Percentiles rank a stretch among this genome's conserved stretches.
phyloP scores from a whole-genome alignment of 2,113 vertebrate genomes.

The Mobula hypostoma region DNA sequence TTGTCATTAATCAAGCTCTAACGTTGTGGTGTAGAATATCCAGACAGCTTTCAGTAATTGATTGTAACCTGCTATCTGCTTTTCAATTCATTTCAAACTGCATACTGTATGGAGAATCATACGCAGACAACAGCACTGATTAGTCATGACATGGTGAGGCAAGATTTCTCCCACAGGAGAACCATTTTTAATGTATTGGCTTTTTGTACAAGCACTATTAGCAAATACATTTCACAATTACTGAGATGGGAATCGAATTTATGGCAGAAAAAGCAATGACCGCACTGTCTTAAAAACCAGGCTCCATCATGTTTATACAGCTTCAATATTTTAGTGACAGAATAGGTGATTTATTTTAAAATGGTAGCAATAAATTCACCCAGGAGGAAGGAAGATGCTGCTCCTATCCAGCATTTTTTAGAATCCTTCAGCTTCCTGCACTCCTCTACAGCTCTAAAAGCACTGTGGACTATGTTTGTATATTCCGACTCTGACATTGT shows the following conservation, averaged over 20 bases:
- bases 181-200: conserved; percentile 4
- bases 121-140: not conserved
- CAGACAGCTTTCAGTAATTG: not conserved
- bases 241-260: not conserved
- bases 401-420: not conserved
- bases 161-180: not conserved
- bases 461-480: not conserved
- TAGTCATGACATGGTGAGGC: not conserved
- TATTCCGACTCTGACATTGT: not conserved
- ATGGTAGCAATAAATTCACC: not conserved
- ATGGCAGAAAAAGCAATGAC: not conserved
- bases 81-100: not conserved
- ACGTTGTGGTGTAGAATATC: not conserved
- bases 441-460: not conserved
- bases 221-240: not conserved
- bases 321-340: not conserved
- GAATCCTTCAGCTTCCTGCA: not conserved
- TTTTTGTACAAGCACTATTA: conserved; percentile 25
- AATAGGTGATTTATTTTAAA: not conserved
- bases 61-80: not conserved
- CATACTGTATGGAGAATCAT: not conserved
- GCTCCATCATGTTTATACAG: not conserved
- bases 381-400: not conserved
- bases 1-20: not conserved
- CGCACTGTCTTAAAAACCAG: not conserved